phyloP scores from a whole-genome alignment of 2,113 vertebrate genomes.

The Callochromis pleurospilus region DNA sequence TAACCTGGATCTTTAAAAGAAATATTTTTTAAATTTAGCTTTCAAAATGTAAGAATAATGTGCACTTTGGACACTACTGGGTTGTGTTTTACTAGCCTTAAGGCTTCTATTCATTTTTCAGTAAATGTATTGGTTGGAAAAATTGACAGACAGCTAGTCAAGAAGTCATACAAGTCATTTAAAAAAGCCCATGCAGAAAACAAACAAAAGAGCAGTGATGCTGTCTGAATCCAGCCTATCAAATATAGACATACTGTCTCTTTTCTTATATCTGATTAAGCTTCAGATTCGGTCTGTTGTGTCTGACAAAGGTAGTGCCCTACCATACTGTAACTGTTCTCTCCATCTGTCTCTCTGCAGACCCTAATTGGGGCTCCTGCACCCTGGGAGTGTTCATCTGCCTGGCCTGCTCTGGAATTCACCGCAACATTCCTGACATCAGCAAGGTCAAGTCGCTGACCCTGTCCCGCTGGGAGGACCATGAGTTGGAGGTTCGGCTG shows the following conservation, averaged over 20 bases:
- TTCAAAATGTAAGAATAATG: not conserved
- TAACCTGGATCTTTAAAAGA: not conserved
- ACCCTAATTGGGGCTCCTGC: constrained; percentile 70
- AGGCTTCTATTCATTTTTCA: not conserved
- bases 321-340: not conserved
- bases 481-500: constrained; percentile 62
- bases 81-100: not conserved
- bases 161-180: not conserved
- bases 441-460: constrained; percentile 73
- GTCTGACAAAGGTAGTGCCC: not conserved
- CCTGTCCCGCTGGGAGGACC: constrained; percentile 74
- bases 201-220: not conserved
- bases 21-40: not conserved
- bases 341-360: constrained; percentile 3
- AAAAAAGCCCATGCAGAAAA: not conserved
- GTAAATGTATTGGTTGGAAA: not conserved
- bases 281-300: not conserved
- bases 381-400: constrained; percentile 75
- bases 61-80: not conserved
- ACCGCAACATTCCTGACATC: constrained; percentile 66
- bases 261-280: not conserved
- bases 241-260: not conserved
- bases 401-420: constrained; percentile 71
- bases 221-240: not conserved
- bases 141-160: not conserved